Base-by-base conservation (phyloP, 1,140 invertebrate genomes). In the Catajapyx aquilonaris region DNA sequence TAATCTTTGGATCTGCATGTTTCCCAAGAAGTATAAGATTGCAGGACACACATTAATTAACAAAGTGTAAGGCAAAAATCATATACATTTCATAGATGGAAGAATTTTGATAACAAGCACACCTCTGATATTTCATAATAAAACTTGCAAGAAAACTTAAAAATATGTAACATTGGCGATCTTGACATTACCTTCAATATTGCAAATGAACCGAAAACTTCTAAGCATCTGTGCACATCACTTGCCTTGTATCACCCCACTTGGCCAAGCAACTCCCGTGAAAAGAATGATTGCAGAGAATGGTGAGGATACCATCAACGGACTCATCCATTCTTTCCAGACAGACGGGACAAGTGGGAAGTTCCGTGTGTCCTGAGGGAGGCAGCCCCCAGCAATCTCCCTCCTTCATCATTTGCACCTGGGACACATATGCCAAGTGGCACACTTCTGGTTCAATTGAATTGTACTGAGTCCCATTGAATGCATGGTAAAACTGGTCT, bases 221-320 rank as follows among this genome's bases (percentile, higher is more conserved):
- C n/a, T n/a, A n/a, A n/a, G n/a, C n/a, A n/a, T n/a, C n/a, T n/a
- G n/a, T n/a, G n/a, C n/a, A n/a, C n/a, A n/a, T n/a, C n/a, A n/a
- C 28, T 44, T 44, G 66, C 51, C 60, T 88, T 16, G 79, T 84
- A 56, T 95, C 90, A n/a, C 81, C 76, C 91, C 94, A 98, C 56
- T 96, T 81, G 37, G 81, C 72, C 20, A 99, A 61, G 59, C 94
- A 99, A 45, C 73, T 74, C 13, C 81, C 76, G 61, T 99, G 95
- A 59, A 97, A 98, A 1, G 88, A 79, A 61, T 99, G 95, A 62
- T 97, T 96, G 54, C 95, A 99, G 21, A 98, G 65, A 50, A 99
- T 94, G 4, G 91, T 97, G 37, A 98, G 63, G 44, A 98, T 80
- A 2, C 91, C 90, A 58, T 97, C 91, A 1, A 96, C 84, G 43